Evolutionary conservation across 2,113 vertebrate species (phyloP).

Genomic region (Ammospiza caudacuta): DNA sequence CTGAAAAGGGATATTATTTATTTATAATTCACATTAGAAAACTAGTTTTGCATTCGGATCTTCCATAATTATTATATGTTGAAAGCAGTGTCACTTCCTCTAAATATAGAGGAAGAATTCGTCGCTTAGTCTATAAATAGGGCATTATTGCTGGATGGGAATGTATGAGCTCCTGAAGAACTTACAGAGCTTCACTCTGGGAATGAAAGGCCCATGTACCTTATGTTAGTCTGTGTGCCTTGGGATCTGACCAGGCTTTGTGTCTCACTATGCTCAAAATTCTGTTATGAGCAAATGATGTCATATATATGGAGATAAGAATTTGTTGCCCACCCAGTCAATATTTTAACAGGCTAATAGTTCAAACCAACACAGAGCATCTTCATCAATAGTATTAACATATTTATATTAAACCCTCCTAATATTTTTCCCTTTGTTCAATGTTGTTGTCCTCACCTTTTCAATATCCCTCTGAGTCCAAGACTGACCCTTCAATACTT

Average conservation of each 20-base stretch:
- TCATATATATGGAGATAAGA: neutral
- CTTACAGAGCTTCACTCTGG: neutral
- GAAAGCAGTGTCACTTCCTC: neutral
- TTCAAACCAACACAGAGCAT: neutral
- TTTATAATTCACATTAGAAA: slow-evolving; percentile 2
- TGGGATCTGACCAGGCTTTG: neutral
- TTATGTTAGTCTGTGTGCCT: neutral
- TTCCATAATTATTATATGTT: neutral
- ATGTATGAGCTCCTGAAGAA: neutral
- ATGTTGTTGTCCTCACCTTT: neutral
- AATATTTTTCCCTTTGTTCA: neutral
- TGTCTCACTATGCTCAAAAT: neutral
- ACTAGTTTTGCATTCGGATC: neutral
- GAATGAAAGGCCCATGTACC: neutral
- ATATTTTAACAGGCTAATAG: neutral
- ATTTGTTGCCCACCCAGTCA: neutral
- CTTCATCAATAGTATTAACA: neutral
- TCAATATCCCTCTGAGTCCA: neutral
- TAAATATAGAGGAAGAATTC: neutral
- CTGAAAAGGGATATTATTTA: slow-evolving; percentile 4
- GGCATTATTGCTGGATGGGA: neutral
- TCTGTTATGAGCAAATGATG: neutral
- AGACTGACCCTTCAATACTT: neutral
- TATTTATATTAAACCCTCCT: neutral
- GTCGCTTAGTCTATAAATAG: neutral